A percentile compares a stretch with the other conserved stretches of the same genome.
phyloP scores from a whole-genome alignment of 2,113 vertebrate species.

The Nansenia antarctica region DNA sequence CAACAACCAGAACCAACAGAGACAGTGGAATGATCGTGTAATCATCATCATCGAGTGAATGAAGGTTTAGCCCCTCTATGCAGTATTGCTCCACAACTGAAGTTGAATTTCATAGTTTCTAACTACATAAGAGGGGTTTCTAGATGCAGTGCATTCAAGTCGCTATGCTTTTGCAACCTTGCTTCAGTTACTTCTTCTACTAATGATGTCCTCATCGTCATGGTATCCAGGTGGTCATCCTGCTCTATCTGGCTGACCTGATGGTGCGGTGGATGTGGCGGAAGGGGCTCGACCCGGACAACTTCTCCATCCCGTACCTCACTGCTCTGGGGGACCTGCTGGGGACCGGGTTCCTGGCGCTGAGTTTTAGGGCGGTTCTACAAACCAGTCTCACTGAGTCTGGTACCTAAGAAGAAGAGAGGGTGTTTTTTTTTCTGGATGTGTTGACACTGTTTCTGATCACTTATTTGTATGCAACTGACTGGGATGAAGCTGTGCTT shows the following conservation, averaged over 20 bases:
- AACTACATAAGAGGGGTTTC: too few relatives aligned
- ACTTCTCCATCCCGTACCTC: slow-evolving; percentile 94
- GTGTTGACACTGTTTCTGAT: background rate
- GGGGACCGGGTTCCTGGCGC: slow-evolving; percentile 86
- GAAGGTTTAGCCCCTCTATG: too few relatives aligned
- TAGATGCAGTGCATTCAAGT: too few relatives aligned
- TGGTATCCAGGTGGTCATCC: slow-evolving; percentile 79
- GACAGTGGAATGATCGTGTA: too few relatives aligned
- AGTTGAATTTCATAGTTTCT: too few relatives aligned
- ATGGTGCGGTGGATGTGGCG: slow-evolving; percentile 85
- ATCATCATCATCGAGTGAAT: too few relatives aligned
- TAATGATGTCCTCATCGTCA: background rate
- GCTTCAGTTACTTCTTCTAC: background rate
- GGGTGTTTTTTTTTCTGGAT: too few relatives aligned
- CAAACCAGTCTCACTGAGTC: slow-evolving; percentile 5
- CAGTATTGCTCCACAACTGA: too few relatives aligned
- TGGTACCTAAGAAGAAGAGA: slow-evolving; percentile 23
- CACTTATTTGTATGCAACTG: background rate
- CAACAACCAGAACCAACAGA: background rate
- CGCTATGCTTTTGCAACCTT: too few relatives aligned
- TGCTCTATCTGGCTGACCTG: slow-evolving; percentile 81
- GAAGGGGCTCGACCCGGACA: slow-evolving; percentile 87
- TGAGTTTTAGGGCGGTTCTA: slow-evolving; percentile 76
- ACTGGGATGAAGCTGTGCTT: background rate
- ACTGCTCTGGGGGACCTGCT: slow-evolving; percentile 91